These are phyloP conservation scores for Gymnothorax javanicus DNA, from an alignment of 2,797 vertebrate genomes.

Conservation along the genomic window DNA sequence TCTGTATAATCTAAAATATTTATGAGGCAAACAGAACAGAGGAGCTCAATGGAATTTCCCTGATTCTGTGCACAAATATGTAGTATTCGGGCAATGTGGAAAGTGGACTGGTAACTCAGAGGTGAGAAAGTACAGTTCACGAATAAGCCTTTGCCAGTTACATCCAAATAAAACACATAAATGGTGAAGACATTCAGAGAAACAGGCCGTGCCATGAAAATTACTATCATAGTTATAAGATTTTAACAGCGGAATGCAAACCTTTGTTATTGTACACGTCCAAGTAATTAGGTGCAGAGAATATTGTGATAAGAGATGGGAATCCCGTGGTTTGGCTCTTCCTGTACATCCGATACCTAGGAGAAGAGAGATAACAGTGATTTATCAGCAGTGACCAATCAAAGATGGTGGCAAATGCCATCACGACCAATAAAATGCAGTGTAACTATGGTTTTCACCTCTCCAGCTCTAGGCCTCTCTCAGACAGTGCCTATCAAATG, in stretches of 20 bases:
- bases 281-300: constrained; percentile 3
- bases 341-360: constrained; percentile 22
- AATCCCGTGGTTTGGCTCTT: constrained; percentile 12
- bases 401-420: not conserved
- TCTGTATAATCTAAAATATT: not conserved
- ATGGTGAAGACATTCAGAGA: not conserved
- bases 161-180: not conserved
- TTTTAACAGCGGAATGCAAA: not conserved
- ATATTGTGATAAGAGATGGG: not conserved
- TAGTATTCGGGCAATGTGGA: not conserved
- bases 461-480: too few relatives aligned
- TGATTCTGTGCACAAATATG: not conserved
- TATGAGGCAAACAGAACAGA: not conserved
- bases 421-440: not conserved
- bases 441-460: too few relatives aligned
- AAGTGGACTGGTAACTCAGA: not conserved
- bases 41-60: not conserved
- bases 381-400: not conserved
- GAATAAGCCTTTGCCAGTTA: not conserved
- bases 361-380: not conserved
- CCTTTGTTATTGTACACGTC: constrained; percentile 20
- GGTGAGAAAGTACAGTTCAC: not conserved
- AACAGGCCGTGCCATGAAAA: not conserved
- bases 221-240: not conserved
- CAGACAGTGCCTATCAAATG: too few relatives aligned